Base-by-base conservation (phyloP, 2,888 invertebrate genomes). In the Stictocephala bisonia region DNA sequence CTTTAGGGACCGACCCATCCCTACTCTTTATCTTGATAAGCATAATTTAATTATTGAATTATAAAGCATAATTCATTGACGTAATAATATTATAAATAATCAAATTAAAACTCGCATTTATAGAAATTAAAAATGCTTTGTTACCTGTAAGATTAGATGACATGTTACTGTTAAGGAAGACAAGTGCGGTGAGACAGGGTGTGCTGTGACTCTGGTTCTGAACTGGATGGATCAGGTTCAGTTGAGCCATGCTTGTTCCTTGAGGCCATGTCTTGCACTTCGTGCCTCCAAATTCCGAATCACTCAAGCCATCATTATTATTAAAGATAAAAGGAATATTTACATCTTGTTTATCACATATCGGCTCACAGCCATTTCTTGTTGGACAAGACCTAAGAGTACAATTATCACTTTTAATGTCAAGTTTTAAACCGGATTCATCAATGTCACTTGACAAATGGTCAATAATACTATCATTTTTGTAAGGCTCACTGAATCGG, bases 251-350 rank as follows among this genome's bases (percentile, higher is more conserved):
- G 18, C 60, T 35, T n/a, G 24, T 50, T 13, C 71, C 74, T 50
- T 77, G 77, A 3, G 77, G 77, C 77, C 77, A 77, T 2, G 77
- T 77, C 24, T 75, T 75, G 18, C 71, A 66, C 50, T 68, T 73
- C 31, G 69, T 58, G 31, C 60, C 71, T 18, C 26, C 68, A 27
- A 11, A 41, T 9, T 24, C 40, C 11, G 31, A 20, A 18, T 56
- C 70, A 22, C 15, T 1, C 22, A 11, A 64, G n/a, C 22, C 24
- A 26, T 56, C 53, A 41, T 56, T 56, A 41, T 70, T 70, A 15
- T 56, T 70, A 26, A 41, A 56, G 26, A 15, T 24, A 51, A 35
- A 50, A 67, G 50, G 50, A 68, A 70, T 56, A 70, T 70, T 70
- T 41, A 26, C 53, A 70, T 27, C 44, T 70, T 70, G 35, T 3